Conservation (phyloP, 2,113 vertebrate species). For the Mirza zaza region DNA sequence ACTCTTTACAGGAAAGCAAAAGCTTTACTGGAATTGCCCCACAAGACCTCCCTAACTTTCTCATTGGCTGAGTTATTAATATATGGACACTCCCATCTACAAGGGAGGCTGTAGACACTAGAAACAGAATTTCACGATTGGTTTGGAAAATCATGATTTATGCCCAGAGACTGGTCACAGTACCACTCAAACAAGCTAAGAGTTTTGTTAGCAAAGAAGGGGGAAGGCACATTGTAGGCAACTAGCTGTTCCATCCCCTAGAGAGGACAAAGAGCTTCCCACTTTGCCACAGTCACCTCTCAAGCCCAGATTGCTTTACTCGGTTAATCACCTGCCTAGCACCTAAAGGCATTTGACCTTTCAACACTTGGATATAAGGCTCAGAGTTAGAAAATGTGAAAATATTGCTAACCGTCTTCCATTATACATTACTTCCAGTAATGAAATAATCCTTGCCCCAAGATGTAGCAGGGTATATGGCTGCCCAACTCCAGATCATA, state of each 20-base stretch:
- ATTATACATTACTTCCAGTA: neutral
- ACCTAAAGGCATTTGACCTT: neutral
- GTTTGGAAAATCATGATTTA: neutral
- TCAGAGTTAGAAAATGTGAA: neutral
- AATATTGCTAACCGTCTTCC: neutral
- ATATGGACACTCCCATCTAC: neutral
- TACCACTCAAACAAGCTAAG: neutral
- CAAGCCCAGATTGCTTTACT: neutral
- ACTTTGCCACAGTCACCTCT: neutral
- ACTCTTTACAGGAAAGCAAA: slow-evolving; percentile 16
- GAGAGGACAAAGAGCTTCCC: neutral
- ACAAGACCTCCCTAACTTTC: neutral
- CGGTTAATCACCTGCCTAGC: neutral
- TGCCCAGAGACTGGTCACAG: neutral
- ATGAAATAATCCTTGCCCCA: neutral
- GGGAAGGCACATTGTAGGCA: neutral
- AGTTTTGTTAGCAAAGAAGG: neutral
- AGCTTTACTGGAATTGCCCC: neutral
- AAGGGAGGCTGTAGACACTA: neutral
- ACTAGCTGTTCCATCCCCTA: neutral
- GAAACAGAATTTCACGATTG: neutral
- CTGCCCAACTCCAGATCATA: neutral
- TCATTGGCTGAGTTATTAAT: neutral
- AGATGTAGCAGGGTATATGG: neutral
- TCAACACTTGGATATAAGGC: neutral